Evolutionary conservation across 2,113 vertebrate genomes (phyloP).

Genomic region (Hydrolagus affinis): DNA sequence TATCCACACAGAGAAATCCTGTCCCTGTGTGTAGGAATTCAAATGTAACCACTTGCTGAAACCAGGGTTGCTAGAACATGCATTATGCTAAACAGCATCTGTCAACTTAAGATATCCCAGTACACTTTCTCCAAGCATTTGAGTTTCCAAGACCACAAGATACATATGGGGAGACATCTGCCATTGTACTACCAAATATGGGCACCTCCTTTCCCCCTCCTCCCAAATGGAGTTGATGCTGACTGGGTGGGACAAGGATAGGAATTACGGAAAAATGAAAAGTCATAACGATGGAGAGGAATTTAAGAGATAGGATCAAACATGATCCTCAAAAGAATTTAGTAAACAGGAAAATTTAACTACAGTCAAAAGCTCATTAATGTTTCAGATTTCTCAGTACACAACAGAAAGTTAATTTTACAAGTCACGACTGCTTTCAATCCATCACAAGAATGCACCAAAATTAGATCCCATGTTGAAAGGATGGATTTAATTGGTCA

Average conservation of each 20-base stretch:
- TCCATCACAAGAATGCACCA: not conserved
- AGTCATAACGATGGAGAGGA: not conserved
- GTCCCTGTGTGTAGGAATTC: not conserved
- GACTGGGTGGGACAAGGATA: no score
- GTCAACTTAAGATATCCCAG: not conserved
- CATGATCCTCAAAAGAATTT: not conserved
- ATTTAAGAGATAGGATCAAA: not conserved
- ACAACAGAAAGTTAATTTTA: not conserved
- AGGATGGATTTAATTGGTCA: not conserved
- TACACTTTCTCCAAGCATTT: no score
- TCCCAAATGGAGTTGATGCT: no score
- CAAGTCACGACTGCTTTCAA: not conserved
- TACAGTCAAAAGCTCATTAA: not conserved
- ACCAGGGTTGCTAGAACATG: not conserved
- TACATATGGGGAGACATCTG: no score
- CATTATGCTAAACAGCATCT: not conserved
- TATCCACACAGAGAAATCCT: not conserved
- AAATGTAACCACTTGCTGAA: not conserved
- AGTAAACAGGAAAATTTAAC: not conserved
- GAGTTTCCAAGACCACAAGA: no score
- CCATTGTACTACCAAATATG: no score
- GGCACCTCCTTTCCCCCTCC: no score
- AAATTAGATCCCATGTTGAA: not conserved
- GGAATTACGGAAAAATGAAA: no score
- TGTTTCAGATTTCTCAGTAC: not conserved